Evolutionary conservation across 2,888 invertebrate genomes (phyloP).

Genomic region (Heteropelma amictum): DNA sequence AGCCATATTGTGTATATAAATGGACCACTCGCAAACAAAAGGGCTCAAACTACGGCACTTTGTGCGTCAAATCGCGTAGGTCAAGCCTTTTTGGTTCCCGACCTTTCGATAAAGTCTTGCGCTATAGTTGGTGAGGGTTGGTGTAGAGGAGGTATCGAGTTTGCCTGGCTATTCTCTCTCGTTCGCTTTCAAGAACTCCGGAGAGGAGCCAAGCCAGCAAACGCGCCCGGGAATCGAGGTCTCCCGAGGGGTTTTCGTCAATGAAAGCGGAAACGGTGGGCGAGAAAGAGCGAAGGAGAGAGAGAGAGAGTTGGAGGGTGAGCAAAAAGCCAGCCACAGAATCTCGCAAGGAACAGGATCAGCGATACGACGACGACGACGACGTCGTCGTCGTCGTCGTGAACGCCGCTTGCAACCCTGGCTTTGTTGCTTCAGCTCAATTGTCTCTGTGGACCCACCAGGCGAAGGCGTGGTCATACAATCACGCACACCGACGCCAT

Average conservation of each 20-base stretch:
- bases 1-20: too few relatives aligned
- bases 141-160: slow-evolving; percentile 51
- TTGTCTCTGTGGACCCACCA: slow-evolving; percentile 48
- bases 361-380: slow-evolving; percentile 29
- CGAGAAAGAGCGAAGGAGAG: slow-evolving; percentile 5
- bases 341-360: slow-evolving; percentile 37
- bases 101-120: neutral
- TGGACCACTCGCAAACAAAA: neutral
- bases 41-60: neutral
- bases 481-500: neutral
- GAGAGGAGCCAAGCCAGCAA: slow-evolving; percentile 47
- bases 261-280: slow-evolving; percentile 51
- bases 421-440: slow-evolving; percentile 43
- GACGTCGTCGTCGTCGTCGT: slow-evolving; percentile 21
- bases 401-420: slow-evolving; percentile 34
- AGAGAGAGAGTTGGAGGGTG: slow-evolving; percentile 31
- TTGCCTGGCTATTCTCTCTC: slow-evolving; percentile 50
- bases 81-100: neutral
- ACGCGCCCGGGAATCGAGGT: slow-evolving; percentile 57
- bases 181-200: slow-evolving; percentile 46
- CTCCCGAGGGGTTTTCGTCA: slow-evolving; percentile 48
- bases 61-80: neutral
- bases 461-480: slow-evolving; percentile 43
- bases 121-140: slow-evolving; percentile 9
- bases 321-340: slow-evolving; percentile 46